Conservation (phyloP, 2,888 invertebrate genomes). For the Syrphus vitripennis region DNA sequence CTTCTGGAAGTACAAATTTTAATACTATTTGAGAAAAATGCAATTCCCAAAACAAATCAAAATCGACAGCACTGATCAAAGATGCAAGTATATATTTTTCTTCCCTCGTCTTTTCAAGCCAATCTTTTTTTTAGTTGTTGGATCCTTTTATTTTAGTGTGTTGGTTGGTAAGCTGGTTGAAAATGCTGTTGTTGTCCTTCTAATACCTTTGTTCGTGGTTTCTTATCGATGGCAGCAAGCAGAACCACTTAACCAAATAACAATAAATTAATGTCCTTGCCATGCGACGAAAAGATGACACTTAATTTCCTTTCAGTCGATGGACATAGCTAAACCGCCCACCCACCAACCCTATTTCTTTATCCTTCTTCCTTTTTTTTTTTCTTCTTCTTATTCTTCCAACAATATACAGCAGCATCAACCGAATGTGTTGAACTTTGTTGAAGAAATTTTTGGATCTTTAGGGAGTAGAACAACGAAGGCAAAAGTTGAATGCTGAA, state of each 20-base stretch:
- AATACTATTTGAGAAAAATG: background rate
- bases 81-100: slow-evolving; percentile 46
- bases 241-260: slow-evolving; percentile 70
- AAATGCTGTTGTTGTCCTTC: slow-evolving; percentile 32
- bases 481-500: slow-evolving; percentile 32
- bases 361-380: background rate
- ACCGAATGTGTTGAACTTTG: slow-evolving; percentile 48
- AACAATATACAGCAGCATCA: background rate
- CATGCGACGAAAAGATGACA: slow-evolving; percentile 70
- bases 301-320: slow-evolving; percentile 69
- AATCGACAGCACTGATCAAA: background rate
- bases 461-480: background rate
- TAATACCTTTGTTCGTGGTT: slow-evolving; percentile 48
- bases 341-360: background rate
- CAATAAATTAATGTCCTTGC: slow-evolving; percentile 68
- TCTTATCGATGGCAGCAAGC: slow-evolving; percentile 67
- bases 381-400: background rate
- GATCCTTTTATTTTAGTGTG: slow-evolving; percentile 15
- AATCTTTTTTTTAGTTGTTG: background rate
- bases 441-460: slow-evolving; percentile 12
- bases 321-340: slow-evolving; percentile 42
- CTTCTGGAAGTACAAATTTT: too few species aligned
- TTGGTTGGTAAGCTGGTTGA: slow-evolving; percentile 1
- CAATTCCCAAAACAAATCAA: background rate
- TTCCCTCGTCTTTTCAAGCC: background rate